These are phyloP conservation scores for Prorops nasuta DNA, from an alignment of 1,140 invertebrate genomes.

Conservation along the genomic window DNA sequence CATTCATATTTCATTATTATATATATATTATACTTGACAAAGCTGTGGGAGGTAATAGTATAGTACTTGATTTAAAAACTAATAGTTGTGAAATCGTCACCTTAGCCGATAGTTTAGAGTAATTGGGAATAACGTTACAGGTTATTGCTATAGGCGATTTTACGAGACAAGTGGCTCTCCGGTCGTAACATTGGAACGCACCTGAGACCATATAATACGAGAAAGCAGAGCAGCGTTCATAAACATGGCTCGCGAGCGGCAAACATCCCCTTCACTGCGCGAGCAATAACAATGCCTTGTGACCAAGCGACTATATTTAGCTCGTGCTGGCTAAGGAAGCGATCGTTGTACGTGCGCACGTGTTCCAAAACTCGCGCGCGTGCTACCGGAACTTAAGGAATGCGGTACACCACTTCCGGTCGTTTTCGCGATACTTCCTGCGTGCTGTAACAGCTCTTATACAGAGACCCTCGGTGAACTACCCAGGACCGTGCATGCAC, in stretches of 20 bases:
- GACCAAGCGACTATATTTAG: conserved; percentile 45
- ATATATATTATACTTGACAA: too few species aligned
- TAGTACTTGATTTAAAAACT: too few species aligned
- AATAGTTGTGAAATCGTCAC: too few species aligned
- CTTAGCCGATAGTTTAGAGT: too few species aligned
- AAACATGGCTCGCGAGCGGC: conserved; percentile 39
- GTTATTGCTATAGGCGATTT: background rate
- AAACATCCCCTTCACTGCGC: conserved; percentile 32
- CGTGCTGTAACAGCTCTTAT: too few species aligned
- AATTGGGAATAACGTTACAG: too few species aligned
- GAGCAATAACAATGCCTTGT: conserved; percentile 49
- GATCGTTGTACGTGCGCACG: conserved; percentile 30
- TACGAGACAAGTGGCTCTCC: conserved; percentile 17
- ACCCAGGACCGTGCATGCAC: too few species aligned
- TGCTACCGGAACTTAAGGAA: conserved; percentile 20
- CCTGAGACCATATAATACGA: conserved; percentile 46
- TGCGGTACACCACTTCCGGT: conserved; percentile 25
- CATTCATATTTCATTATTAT: too few species aligned
- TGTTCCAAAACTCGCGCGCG: conserved; percentile 19
- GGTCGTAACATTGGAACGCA: conserved; percentile 40
- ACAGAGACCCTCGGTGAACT: too few species aligned
- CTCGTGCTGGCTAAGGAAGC: conserved; percentile 25
- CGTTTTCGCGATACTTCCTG: conserved; percentile 21
- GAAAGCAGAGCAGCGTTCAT: conserved; percentile 37
- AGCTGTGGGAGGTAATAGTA: too few species aligned